Evolutionary conservation across 2,113 vertebrate species (phyloP).

Genomic region (Chamaetylas fuelleborni): DNA sequence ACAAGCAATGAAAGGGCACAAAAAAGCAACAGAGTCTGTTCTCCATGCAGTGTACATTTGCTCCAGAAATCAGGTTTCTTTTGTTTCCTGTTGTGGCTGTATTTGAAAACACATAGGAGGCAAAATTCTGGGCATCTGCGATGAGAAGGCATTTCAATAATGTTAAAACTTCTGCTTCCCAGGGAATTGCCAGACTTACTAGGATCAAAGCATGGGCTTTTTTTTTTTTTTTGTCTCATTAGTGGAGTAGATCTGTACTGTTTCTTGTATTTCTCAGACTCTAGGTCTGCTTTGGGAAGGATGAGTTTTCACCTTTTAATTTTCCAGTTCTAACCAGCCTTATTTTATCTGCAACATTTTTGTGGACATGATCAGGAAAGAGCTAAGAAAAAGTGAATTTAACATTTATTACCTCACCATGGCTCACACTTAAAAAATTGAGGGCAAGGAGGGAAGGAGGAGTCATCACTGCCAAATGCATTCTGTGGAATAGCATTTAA

Average conservation of each 20-base stretch:
- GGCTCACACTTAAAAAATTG: not conserved
- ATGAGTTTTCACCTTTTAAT: not conserved
- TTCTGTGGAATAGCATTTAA: not conserved
- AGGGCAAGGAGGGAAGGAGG: not conserved
- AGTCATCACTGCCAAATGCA: not conserved
- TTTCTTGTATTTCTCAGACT: not conserved
- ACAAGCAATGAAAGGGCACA: not conserved
- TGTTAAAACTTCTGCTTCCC: not conserved
- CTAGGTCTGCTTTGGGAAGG: not conserved
- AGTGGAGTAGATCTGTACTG: not conserved
- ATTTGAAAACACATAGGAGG: fast-evolving
- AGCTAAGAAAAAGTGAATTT: not conserved
- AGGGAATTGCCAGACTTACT: not conserved
- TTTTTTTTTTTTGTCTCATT: not conserved
- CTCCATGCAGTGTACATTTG: fast-evolving
- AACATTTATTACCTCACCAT: not conserved
- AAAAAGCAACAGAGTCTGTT: not conserved
- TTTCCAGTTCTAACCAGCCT: not conserved
- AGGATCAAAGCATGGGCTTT: fast-evolving
- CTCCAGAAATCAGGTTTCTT: not conserved
- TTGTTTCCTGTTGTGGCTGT: not conserved
- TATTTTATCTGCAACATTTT: not conserved
- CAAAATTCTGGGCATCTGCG: not conserved
- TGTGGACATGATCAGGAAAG: not conserved
- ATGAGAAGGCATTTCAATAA: not conserved